These are phyloP conservation scores for Austrolebias charrua DNA, from an alignment of 2,797 vertebrate species.

Conservation along the genomic window DNA sequence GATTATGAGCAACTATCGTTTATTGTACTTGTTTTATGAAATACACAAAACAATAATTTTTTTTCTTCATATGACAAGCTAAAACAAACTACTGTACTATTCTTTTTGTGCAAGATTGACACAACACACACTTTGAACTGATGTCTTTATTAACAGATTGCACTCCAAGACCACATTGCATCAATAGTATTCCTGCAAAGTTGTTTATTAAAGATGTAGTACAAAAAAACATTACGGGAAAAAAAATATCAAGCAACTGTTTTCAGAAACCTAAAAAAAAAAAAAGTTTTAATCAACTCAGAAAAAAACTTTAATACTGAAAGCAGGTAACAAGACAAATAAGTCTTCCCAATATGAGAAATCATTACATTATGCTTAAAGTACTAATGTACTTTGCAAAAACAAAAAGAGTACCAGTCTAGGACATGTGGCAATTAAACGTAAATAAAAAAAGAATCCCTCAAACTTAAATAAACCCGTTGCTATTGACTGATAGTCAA, in stretches of 20 bases:
- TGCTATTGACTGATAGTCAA: constrained; percentile 73
- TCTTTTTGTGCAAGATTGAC: constrained; percentile 3
- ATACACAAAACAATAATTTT: too few relatives aligned
- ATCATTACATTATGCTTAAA: constrained; percentile 77
- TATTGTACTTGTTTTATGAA: too few relatives aligned
- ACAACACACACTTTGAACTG: constrained; percentile 53
- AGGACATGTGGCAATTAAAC: constrained; percentile 77
- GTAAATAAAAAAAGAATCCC: constrained; percentile 38
- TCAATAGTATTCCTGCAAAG: constrained; percentile 70
- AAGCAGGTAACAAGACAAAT: constrained; percentile 76
- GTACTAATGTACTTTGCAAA: constrained; percentile 80
- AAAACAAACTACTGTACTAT: background rate
- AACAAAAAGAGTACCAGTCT: constrained; percentile 77
- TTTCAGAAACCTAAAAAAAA: constrained; percentile 71
- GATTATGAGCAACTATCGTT: too few relatives aligned
- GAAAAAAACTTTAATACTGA: constrained; percentile 84
- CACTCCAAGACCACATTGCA: constrained; percentile 73
- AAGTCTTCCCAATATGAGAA: constrained; percentile 89
- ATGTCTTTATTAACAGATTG: constrained; percentile 73
- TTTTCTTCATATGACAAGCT: too few relatives aligned
- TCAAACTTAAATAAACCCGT: constrained; percentile 76
- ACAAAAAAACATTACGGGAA: constrained; percentile 73
- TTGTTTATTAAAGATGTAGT: constrained; percentile 76
- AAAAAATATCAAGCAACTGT: constrained; percentile 69
- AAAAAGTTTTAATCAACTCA: constrained; percentile 72